Evolutionary conservation across 1,140 invertebrate species (phyloP), one percentile per base, ranked within the genome.

Genomic region (Drosophila leontia): DNA sequence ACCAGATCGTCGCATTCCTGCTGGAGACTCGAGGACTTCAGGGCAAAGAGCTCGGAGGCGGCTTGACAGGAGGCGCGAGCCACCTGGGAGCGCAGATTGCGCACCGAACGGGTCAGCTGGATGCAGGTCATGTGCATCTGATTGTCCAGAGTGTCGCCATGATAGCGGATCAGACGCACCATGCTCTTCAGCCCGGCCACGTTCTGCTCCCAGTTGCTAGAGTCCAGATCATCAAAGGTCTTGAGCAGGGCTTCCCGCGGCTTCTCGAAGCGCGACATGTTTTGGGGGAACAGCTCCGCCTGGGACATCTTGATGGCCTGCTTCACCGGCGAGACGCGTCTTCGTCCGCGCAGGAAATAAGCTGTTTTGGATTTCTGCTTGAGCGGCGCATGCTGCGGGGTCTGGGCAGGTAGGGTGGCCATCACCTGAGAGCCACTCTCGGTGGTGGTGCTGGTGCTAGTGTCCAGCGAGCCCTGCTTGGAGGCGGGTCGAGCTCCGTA

Each of bases 1-100:
- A 96, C 95, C 61, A 98, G 95, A 78, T 98, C 97, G 83, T 99
- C 98, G 19, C 97, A 92, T 92, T 99, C 98, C 94, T 97, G 91
- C 57, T 99, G 98, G 78, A 98, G 94, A 15, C 93, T 94, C 74
- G 95, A 96, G 56, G 94, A 96, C 91, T 95, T 95, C 12, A 95
- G 92, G 1, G 93, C 92, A 92, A 98, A 98, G 71, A 99, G 91
- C 58, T 98, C 95, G 1, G 95, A 95, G 9, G 97, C 94, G 7
- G 96, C 95, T 45, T 95, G 94, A 84, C 98, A 98, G 7, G 98
- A 97, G 13, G 96, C 95, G 70, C 98, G 94, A 0, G 97, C 95
- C 0, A 99, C 98, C 93, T 98, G 97, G 0, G 98, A 99, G 7
- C 98, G 94, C 26, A 99, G 93, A 93, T 98, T 99, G 51, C 95